These are phyloP conservation scores for Phortica variegata DNA, from an alignment of 1,140 invertebrate species.

Conservation along the genomic window DNA sequence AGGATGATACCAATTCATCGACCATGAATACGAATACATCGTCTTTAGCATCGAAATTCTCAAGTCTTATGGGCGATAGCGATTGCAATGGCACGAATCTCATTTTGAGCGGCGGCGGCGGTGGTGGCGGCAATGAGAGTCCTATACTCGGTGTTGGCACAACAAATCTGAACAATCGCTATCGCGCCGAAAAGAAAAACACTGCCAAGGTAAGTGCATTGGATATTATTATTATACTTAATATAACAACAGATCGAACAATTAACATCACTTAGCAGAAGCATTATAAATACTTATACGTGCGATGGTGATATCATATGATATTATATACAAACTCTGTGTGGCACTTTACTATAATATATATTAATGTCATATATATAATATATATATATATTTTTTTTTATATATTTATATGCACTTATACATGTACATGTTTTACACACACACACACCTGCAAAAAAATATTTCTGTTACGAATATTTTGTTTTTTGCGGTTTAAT, in stretches of 20 bases:
- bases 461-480: no score
- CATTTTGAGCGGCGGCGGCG: constrained; percentile 10
- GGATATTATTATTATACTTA: not conserved
- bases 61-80: constrained; percentile 47
- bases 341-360: no score
- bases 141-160: constrained; percentile 27
- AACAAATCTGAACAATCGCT: constrained; percentile 48
- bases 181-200: constrained; percentile 56
- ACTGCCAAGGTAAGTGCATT: constrained; percentile 52
- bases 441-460: no score
- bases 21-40: constrained; percentile 52
- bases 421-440: no score
- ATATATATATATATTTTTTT: no score
- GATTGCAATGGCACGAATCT: constrained; percentile 38
- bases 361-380: no score
- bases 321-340: no score
- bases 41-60: constrained; percentile 49
- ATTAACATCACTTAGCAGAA: no score
- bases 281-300: no score
- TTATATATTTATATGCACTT: no score
- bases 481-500: no score
- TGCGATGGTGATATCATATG: no score
- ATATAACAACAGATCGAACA: not conserved
- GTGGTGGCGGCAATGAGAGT: constrained; percentile 28
- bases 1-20: constrained; percentile 47